phyloP scores from a whole-genome alignment of 2,797 vertebrate genomes.

The Iguana delicatissima region DNA sequence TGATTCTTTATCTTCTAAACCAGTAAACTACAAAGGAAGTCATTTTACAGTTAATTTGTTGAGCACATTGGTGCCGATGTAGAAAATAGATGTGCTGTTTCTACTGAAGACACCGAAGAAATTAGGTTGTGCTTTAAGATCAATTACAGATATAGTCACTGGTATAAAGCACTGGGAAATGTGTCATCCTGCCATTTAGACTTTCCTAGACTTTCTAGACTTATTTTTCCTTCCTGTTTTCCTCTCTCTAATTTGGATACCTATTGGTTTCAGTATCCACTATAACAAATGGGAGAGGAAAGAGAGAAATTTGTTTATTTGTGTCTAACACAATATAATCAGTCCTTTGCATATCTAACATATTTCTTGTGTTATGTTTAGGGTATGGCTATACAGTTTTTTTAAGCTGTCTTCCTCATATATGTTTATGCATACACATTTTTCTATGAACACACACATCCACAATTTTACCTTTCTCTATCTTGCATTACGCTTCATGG shows the following conservation, averaged over 20 bases:
- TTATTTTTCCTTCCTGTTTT: not conserved
- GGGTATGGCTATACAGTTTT: not conserved
- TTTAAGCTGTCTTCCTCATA: not conserved
- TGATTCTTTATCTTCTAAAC: constrained; percentile 12
- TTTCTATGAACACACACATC: not conserved
- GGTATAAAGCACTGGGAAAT: constrained; percentile 29
- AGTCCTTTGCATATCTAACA: not conserved
- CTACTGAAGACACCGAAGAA: constrained; percentile 4
- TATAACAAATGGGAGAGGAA: not conserved
- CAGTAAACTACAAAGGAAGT: constrained; percentile 29
- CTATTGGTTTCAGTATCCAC: not conserved
- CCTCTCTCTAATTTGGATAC: not conserved
- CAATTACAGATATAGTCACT: constrained; percentile 14
- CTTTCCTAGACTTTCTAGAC: not conserved
- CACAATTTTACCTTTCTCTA: not conserved
- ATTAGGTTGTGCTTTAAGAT: constrained; percentile 27
- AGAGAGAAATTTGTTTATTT: not conserved
- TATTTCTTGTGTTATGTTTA: not conserved
- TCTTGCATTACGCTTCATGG: not conserved
- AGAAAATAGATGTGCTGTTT: constrained; percentile 8
- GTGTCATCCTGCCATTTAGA: not conserved
- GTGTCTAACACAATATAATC: not conserved
- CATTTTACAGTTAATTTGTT: constrained; percentile 31
- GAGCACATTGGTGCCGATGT: not conserved
- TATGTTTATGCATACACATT: not conserved